These are phyloP conservation scores for Mesoligia furuncula DNA, from an alignment of 2,888 invertebrate genomes.

Conservation along the genomic window DNA sequence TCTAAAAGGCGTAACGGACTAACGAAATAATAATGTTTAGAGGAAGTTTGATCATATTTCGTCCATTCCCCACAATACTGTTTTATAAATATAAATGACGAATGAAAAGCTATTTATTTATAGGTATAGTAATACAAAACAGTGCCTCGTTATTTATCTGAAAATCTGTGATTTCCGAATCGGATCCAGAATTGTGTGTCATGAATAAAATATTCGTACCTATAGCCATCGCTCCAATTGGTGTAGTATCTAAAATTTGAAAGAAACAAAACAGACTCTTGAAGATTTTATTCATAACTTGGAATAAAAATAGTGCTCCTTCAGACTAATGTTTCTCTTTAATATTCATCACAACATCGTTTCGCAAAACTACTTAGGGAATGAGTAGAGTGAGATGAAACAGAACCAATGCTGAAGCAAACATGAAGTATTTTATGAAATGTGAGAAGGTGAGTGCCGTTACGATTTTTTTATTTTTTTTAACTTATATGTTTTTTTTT, in stretches of 20 bases:
- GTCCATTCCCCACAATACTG: conserved; percentile 5
- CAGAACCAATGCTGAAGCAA: neutral
- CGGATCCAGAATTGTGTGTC: conserved; percentile 34
- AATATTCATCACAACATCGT: conserved; percentile 8
- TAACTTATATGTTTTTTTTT: too few relatives aligned
- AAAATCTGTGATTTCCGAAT: conserved; percentile 42
- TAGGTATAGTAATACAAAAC: conserved; percentile 14
- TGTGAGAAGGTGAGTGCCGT: neutral
- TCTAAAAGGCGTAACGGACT: conserved; percentile 42
- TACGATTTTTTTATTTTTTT: neutral
- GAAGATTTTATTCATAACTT: conserved; percentile 29
- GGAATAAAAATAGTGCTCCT: conserved; percentile 16
- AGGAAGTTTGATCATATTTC: conserved; percentile 22
- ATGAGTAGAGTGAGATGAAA: neutral
- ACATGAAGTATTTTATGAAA: neutral
- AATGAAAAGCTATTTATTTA: conserved; percentile 8
- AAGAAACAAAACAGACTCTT: conserved; percentile 10
- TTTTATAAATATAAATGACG: conserved; percentile 39
- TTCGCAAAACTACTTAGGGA: neutral
- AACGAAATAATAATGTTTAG: conserved; percentile 27
- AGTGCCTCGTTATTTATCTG: conserved; percentile 11
- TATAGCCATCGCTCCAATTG: conserved; percentile 62
- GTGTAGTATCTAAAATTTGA: conserved; percentile 66
- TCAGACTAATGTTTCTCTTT: conserved; percentile 7
- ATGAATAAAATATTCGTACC: conserved; percentile 75